Evolutionary conservation across 2,113 vertebrate genomes (phyloP).

Genomic region (Tyto alba): DNA sequence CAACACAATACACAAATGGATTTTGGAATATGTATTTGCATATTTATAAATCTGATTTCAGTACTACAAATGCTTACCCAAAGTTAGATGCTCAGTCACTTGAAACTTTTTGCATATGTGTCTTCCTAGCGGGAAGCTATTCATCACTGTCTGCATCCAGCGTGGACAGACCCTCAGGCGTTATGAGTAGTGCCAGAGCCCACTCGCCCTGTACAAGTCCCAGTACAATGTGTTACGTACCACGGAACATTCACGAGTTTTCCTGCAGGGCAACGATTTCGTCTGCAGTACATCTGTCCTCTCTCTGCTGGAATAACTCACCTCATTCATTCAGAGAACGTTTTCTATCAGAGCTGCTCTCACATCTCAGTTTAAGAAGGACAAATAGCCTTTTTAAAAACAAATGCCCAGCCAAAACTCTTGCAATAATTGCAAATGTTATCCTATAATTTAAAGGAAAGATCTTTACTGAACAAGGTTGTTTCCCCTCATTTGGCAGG

Average conservation of each 20-base stretch:
- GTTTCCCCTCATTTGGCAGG: background rate
- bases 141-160: background rate
- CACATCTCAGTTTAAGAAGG: background rate
- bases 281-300: constrained; percentile 1
- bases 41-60: background rate
- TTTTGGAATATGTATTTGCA: background rate
- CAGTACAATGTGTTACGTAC: background rate
- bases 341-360: background rate
- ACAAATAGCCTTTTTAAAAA: constrained; percentile 7
- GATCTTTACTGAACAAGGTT: background rate
- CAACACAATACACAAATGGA: background rate
- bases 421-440: background rate
- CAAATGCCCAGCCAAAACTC: constrained; percentile 8
- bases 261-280: constrained; percentile 12
- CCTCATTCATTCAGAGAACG: background rate
- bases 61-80: background rate
- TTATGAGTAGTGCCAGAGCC: background rate
- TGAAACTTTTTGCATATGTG: background rate
- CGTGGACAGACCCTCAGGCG: background rate
- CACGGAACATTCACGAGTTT: background rate
- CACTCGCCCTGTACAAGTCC: background rate
- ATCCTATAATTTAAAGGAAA: background rate
- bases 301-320: constrained; percentile 21
- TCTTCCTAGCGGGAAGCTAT: background rate
- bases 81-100: background rate